Evolutionary conservation across 1,140 invertebrate genomes (phyloP), one percentile per base, ranked within the genome.

Genomic region (Aporrectodea caliginosa): DNA sequence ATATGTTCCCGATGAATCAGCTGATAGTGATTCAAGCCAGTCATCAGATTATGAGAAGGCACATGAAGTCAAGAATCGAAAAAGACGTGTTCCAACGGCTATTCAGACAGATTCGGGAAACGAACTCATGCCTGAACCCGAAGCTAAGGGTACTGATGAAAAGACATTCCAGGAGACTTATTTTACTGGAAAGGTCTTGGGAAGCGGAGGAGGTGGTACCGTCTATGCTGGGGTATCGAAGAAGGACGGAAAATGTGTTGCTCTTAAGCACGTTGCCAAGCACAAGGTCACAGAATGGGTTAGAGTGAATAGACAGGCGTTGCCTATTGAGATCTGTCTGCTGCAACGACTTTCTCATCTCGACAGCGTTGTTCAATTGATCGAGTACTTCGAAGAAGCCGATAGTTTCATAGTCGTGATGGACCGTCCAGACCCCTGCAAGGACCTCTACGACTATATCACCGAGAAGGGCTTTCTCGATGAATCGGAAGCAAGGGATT

Each of bases 361-460:
- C 33, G 82, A 88, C 12, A 91, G 92, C 74, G 90, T 92, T 16
- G 90, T 92, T 35, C 88, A 89, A 78, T 86, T 92, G 74, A 83
- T 92, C 72, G 92, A 93, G 80, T 92, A 89, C 85, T 92, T 89
- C 83, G 90, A 92, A 83, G 84, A 89, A 35, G 82, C 87, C 6
- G 91, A 91, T 78, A 84, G 85, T 75, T 90, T 87, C 84, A 87
- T 93, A 31, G 90, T 93, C 73, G 89, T 93, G 16, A 91, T 93
- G 90, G 92, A 93, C 84, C 84, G 91, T 75, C 91, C 91, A 22
- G 90, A 91, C 75, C 88, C 89, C 27, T 90, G 89, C 78, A 90
- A 91, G 84, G 92, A 93, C 83, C 87, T 93, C 71, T 93, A 92
- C 84, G 92, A 93, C 85, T 92, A 90, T 84, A 93, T 93, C 80